A percentile compares a stretch with the other conserved stretches of the same genome.
Conservation (phyloP, 92 coral and sea anemone genomes). For the Parazoanthus darwini region DNA sequence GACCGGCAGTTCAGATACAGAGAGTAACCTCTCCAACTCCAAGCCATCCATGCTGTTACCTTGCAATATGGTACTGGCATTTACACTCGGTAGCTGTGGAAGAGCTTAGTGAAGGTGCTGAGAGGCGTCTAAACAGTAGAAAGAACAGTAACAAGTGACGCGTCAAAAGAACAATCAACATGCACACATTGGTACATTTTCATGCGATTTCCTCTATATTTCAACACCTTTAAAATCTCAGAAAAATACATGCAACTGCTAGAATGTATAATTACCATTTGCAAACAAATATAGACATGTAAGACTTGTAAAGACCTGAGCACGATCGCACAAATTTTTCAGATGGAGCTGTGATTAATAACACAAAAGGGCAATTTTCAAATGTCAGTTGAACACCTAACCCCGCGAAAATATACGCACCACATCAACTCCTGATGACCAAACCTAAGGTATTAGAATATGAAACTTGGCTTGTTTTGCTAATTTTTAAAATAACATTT, state of each 20-base stretch:
- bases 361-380: neutral
- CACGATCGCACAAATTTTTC: neutral
- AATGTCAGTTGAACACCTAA: neutral
- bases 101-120: slow-evolving; percentile 14
- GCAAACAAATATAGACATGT: neutral
- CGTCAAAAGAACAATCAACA: neutral
- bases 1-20: neutral
- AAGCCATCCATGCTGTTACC: slow-evolving; percentile 4
- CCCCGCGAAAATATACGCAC: neutral
- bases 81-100: neutral
- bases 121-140: slow-evolving; percentile 7
- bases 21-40: neutral
- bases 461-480: neutral
- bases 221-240: neutral
- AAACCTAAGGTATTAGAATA: neutral
- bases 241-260: neutral
- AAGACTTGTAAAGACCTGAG: no score
- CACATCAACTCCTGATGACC: neutral
- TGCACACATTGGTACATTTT: neutral
- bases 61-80: neutral
- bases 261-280: neutral
- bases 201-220: neutral
- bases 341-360: neutral
- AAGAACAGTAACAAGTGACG: neutral
- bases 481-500: neutral